A percentile compares a stretch with the other conserved stretches of the same genome.
Conservation (phyloP, 1,140 invertebrate species). For the Physella acuta region DNA sequence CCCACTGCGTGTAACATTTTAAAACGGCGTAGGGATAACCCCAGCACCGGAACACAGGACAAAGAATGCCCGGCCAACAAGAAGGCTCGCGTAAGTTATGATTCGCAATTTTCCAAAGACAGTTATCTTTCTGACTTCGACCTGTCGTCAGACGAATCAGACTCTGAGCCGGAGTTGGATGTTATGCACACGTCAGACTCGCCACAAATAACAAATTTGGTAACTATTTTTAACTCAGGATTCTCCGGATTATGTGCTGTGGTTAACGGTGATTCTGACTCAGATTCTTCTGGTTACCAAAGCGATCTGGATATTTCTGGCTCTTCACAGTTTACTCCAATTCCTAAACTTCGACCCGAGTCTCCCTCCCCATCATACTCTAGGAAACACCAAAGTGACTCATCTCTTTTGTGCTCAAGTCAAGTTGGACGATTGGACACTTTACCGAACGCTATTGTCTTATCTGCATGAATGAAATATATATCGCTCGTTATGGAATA, state of each 20-base stretch:
- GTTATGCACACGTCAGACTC: conserved; percentile 44
- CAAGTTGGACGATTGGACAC: background rate
- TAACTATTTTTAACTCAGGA: conserved; percentile 52
- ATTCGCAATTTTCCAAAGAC: conserved; percentile 17
- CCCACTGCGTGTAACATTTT: conserved; percentile 14
- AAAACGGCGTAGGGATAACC: conserved; percentile 30
- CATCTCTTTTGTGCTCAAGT: background rate
- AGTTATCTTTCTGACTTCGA: conserved; percentile 25
- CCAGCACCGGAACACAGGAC: conserved; percentile 15
- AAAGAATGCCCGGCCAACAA: conserved; percentile 31
- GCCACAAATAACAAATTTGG: conserved; percentile 48
- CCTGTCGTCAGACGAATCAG: conserved; percentile 12
- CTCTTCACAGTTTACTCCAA: background rate
- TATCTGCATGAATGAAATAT: background rate
- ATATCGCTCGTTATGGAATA: too few relatives aligned
- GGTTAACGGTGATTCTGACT: conserved; percentile 1
- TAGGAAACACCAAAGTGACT: background rate
- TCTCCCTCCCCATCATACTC: background rate
- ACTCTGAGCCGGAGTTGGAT: conserved; percentile 26
- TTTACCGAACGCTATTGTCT: background rate
- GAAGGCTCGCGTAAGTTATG: conserved; percentile 23
- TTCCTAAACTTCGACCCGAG: background rate
- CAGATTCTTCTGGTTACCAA: background rate
- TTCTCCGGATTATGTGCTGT: conserved; percentile 46
- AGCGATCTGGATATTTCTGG: background rate